Percentiles rank a stretch among this genome's conserved stretches.
Conservation (phyloP, 2,113 vertebrate genomes). For the Gasterosteus nipponicus region DNA sequence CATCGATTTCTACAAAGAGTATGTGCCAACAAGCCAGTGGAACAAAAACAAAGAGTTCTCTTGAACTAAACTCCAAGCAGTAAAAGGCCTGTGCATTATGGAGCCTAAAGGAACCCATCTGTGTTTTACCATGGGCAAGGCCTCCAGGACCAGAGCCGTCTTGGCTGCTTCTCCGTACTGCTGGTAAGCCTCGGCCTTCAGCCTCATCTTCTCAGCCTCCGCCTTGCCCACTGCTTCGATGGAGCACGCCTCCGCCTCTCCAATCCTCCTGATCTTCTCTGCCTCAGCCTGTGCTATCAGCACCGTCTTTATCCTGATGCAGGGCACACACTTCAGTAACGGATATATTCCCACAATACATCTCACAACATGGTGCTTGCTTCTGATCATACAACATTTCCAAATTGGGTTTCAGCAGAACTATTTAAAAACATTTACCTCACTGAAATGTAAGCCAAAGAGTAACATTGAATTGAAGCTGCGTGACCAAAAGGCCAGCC, state of each 20-base stretch:
- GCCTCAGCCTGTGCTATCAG: conserved; percentile 92
- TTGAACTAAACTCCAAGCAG: not conserved
- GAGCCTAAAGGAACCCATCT: not conserved
- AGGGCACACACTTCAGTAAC: not conserved
- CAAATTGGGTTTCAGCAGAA: not conserved
- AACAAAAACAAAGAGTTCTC: not conserved
- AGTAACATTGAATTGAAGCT: not conserved
- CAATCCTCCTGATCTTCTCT: conserved; percentile 90
- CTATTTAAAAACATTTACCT: not conserved
- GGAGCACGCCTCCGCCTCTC: conserved; percentile 89
- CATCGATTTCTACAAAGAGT: not conserved
- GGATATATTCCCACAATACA: not conserved
- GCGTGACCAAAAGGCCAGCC: not conserved
- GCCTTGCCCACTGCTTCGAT: conserved; percentile 90
- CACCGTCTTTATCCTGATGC: conserved; percentile 87
- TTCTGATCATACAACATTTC: not conserved
- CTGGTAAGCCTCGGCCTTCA: conserved; percentile 94
- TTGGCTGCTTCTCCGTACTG: conserved; percentile 92
- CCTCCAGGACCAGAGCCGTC: conserved; percentile 90
- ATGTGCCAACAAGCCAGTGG: not conserved
- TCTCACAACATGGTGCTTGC: not conserved
- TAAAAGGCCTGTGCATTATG: not conserved
- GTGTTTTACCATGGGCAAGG: conserved; percentile 87
- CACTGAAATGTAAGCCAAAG: not conserved
- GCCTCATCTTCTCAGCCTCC: conserved; percentile 92